phyloP scores from a whole-genome alignment of 2,888 invertebrate genomes.

The Tetheella fluctuosa region DNA sequence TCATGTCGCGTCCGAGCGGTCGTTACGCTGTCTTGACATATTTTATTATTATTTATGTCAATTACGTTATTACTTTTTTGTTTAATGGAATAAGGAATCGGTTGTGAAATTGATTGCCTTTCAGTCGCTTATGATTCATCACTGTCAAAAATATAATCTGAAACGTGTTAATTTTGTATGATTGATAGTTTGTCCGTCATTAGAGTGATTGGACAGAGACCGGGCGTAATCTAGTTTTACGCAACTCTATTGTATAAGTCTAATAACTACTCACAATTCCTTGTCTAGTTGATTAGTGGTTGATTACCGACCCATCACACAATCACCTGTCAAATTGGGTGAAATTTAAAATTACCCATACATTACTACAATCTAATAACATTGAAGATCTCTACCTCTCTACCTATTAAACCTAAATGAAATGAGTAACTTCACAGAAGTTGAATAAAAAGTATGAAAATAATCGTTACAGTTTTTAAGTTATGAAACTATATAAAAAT shows the following conservation, averaged over 20 bases:
- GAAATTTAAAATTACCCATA: constrained; percentile 36
- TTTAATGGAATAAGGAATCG: constrained; percentile 84
- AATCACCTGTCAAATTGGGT: constrained; percentile 60
- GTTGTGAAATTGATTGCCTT: constrained; percentile 83
- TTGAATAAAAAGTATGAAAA: neutral
- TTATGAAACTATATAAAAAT: neutral
- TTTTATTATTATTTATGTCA: constrained; percentile 85
- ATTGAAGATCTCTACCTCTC: neutral
- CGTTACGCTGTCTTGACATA: constrained; percentile 82
- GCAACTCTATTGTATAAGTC: constrained; percentile 65
- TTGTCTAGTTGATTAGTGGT: constrained; percentile 41
- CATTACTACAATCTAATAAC: neutral
- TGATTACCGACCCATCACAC: constrained; percentile 54
- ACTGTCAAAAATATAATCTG: constrained; percentile 79
- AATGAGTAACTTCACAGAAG: neutral
- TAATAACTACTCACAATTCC: constrained; percentile 41
- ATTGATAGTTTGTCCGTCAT: constrained; percentile 79
- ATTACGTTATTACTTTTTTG: constrained; percentile 84
- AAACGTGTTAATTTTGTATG: constrained; percentile 82
- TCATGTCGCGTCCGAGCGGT: constrained; percentile 79
- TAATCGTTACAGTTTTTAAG: neutral
- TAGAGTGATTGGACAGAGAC: constrained; percentile 57
- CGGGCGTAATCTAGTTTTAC: constrained; percentile 78
- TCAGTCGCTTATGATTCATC: constrained; percentile 82
- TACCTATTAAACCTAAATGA: too few relatives aligned